Evolutionary conservation across 2,797 vertebrate species (phyloP).

Genomic region (Etheostoma perlongum): DNA sequence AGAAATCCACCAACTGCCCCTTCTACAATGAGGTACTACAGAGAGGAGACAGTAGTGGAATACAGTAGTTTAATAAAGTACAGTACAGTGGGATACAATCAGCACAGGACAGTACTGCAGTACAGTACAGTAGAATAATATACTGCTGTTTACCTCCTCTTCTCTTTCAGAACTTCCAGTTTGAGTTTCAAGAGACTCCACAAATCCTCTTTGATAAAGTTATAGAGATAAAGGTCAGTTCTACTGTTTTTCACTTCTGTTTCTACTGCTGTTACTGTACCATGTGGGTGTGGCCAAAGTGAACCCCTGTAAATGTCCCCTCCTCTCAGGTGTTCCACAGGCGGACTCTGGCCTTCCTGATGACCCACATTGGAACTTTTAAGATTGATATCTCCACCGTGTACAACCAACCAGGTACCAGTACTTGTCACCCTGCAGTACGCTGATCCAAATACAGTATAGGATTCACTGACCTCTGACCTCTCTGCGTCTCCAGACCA

Average conservation of each 20-base stretch:
- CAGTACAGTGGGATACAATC: no score
- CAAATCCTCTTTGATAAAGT: constrained; percentile 91
- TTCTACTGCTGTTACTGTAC: neutral
- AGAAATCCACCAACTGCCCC: constrained; percentile 95
- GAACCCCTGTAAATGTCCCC: constrained; percentile 27
- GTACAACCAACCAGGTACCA: constrained; percentile 91
- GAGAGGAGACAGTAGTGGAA: neutral
- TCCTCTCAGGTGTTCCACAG: constrained; percentile 91
- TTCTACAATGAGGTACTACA: constrained; percentile 92
- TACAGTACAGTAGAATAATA: neutral
- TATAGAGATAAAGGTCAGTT: constrained; percentile 91
- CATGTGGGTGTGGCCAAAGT: neutral
- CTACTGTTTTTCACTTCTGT: neutral
- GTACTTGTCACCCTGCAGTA: neutral
- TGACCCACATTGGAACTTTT: constrained; percentile 91
- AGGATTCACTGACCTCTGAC: constrained; percentile 14
- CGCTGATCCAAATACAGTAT: neutral
- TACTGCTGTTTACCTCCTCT: constrained; percentile 2
- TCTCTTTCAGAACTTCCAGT: constrained; percentile 91
- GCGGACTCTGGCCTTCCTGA: constrained; percentile 89
- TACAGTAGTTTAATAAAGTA: neutral
- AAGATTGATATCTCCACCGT: constrained; percentile 92
- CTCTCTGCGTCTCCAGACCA: constrained; percentile 84
- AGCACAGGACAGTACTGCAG: neutral
- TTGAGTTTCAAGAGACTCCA: constrained; percentile 91